These are phyloP conservation scores for Macrostomum cliftonense DNA, from an alignment of 2,888 invertebrate species.

Conservation along the genomic window DNA sequence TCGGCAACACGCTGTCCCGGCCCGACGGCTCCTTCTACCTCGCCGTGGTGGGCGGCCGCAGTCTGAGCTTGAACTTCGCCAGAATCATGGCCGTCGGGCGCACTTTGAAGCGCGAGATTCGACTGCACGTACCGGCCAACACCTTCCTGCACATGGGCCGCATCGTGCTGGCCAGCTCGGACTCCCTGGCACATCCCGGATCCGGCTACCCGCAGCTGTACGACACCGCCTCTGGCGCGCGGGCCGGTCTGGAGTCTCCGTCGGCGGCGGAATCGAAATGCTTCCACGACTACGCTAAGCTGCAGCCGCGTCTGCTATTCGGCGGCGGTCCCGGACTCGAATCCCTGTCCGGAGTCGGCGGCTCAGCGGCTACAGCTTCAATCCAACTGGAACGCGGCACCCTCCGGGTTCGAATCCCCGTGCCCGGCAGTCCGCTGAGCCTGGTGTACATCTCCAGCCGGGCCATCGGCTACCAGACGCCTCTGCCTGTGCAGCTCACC, in stretches of 20 bases:
- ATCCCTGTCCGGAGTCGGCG: constrained; percentile 1
- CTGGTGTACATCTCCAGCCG: constrained; percentile 86
- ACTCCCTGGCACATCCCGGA: constrained; percentile 41
- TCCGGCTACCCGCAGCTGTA: constrained; percentile 19
- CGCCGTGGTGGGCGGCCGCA: too few relatives aligned
- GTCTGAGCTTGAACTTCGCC: too few relatives aligned
- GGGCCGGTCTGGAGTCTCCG: not conserved
- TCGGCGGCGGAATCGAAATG: constrained; percentile 45
- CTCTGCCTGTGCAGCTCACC: constrained; percentile 49
- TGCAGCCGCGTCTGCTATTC: constrained; percentile 82
- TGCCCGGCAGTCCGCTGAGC: constrained; percentile 77
- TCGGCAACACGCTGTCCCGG: too few relatives aligned
- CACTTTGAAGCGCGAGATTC: too few relatives aligned
- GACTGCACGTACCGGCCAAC: constrained; percentile 76
- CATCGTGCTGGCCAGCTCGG: constrained; percentile 20
- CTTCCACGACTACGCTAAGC: constrained; percentile 69
- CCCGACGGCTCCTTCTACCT: too few relatives aligned
- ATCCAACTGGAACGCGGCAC: constrained; percentile 76
- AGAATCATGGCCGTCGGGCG: too few relatives aligned
- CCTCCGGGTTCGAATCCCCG: constrained; percentile 60
- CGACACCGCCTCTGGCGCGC: not conserved
- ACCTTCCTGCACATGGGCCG: constrained; percentile 54
- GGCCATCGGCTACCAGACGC: constrained; percentile 76
- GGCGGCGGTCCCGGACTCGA: constrained; percentile 28
- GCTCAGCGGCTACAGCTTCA: too few relatives aligned